phyloP scores from a whole-genome alignment of 2,113 vertebrate genomes.

The Psophia crepitans region DNA sequence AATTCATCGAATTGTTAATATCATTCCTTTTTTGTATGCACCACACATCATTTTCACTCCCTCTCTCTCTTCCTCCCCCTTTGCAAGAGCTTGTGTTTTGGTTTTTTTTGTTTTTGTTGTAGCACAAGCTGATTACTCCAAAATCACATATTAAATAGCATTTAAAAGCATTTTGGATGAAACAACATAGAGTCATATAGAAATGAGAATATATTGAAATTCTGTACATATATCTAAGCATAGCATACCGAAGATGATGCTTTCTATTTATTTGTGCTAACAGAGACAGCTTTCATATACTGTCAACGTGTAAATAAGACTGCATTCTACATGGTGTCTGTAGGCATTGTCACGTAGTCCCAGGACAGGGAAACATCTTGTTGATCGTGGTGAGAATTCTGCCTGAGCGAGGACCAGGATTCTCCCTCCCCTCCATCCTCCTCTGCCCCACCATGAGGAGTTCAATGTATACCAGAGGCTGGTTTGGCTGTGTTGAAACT shows the following conservation, averaged over 20 bases:
- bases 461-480: background rate
- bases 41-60: constrained; percentile 80
- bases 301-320: background rate
- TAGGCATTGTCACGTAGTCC: background rate
- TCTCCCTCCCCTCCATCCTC: background rate
- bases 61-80: constrained; percentile 78
- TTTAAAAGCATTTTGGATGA: constrained; percentile 56
- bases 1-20: constrained; percentile 87
- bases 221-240: background rate
- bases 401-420: background rate
- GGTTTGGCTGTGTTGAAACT: background rate
- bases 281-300: background rate
- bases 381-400: background rate
- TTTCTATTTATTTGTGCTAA: background rate
- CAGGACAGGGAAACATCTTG: background rate
- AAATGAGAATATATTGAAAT: background rate
- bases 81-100: constrained; percentile 78
- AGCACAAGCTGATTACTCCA: constrained; percentile 83
- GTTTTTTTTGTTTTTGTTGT: constrained; percentile 70
- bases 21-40: constrained; percentile 93
- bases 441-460: background rate
- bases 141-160: constrained; percentile 78
- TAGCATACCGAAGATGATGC: background rate
- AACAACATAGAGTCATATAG: constrained; percentile 8
- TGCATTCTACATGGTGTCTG: background rate